Evolutionary conservation across 2,113 vertebrate genomes (phyloP).

Genomic region (Leptobrachium leishanense): DNA sequence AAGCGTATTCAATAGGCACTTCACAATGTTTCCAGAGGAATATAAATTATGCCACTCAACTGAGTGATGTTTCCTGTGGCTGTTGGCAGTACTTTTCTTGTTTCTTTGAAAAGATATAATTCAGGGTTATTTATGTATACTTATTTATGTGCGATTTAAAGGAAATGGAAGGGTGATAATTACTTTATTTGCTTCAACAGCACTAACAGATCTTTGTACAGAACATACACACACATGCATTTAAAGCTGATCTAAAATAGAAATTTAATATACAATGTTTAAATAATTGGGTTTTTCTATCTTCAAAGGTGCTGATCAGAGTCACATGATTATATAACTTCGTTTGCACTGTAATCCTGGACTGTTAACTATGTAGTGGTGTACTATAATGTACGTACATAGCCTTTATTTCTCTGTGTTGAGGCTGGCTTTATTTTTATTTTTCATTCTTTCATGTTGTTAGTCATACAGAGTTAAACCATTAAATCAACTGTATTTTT

Average conservation of each 20-base stretch:
- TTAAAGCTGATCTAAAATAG: background rate
- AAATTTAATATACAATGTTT: too few relatives aligned
- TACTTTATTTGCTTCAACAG: background rate
- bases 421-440: too few relatives aligned
- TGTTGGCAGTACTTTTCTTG: background rate
- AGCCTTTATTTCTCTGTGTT: too few relatives aligned
- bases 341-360: too few relatives aligned
- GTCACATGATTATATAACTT: too few relatives aligned
- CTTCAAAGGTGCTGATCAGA: too few relatives aligned
- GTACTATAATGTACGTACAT: too few relatives aligned
- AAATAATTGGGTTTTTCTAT: too few relatives aligned
- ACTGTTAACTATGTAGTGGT: too few relatives aligned
- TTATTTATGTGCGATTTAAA: background rate
- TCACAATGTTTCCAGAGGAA: constrained; percentile 30
- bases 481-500: too few relatives aligned
- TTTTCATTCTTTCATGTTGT: too few relatives aligned
- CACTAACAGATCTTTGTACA: background rate
- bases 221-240: background rate
- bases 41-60: constrained; percentile 30
- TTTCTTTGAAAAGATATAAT: constrained; percentile 17
- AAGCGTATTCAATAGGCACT: constrained; percentile 31
- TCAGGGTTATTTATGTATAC: background rate
- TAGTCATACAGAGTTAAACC: too few relatives aligned
- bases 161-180: background rate
- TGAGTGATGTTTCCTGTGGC: constrained; percentile 44